Base-by-base conservation (phyloP, 2,113 vertebrate genomes). In the Trematocara marginatum region DNA sequence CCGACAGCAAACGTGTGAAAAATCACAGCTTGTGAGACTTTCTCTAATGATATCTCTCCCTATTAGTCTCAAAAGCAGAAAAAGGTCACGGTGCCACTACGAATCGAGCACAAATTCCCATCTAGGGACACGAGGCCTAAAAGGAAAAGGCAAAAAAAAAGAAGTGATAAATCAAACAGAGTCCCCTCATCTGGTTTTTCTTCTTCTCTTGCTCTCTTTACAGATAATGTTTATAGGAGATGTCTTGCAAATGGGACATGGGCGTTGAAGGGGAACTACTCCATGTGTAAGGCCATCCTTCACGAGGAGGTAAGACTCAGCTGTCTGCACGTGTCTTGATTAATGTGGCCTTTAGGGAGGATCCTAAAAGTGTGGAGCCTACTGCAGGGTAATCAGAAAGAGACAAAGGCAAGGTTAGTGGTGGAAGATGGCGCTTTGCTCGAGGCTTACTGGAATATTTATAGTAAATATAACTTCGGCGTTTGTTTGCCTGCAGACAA, bases 181-280 rank as follows among this genome's bases (percentile, higher is more conserved):
- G 20, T 35, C 20, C 1, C 66, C 9, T 79, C 59, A 57, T 40
- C n/a, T 52, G 38, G 20, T 40, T 15, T 84, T 10, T 64, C 20
- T 74, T 71, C 40, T 34, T 78, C 13, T 56, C 64, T 88, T 20
- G 3, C 40, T 83, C 74, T 87, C 61, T 79, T 15, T 85, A 23
- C 90, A 95, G 95, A 94, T 83, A 95, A 92, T 3, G 95, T 95
- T 76, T 95, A 94, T 16, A 88, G 93, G 81, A 91, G 90, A 51
- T 95, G 95, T 42, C 91, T 92, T 1, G 61, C 80, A 0, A 95
- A 95, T 3, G 95, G 95, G 56, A 95, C 93, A 0, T 95, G 95
- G 95, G 94, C 95, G 7, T 42, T 88, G 80, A 95, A 93, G 90
- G 94, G 94, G 85, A 95, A 95, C 91, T 95, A 95, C 91, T 94